Evolutionary conservation across 1,140 invertebrate species (phyloP), one percentile per base, ranked within the genome.

Genomic region (Eciton burchellii): DNA sequence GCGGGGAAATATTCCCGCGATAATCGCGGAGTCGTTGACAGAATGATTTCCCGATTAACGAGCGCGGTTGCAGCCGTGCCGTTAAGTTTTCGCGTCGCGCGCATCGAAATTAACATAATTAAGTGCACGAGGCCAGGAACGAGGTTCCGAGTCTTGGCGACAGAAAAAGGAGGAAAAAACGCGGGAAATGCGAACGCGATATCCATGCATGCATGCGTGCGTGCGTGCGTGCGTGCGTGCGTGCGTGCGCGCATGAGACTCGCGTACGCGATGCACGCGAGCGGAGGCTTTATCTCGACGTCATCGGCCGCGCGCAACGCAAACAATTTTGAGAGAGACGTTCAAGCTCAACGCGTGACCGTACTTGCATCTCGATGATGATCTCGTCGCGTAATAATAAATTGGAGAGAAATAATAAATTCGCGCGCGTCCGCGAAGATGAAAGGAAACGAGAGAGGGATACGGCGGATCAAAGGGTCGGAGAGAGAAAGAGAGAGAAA

Each of bases 81-180:
- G 54, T 72, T 35, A 52, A 81, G 45, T 81, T 81, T 81, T 72
- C 66, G 2, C 54, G 43, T 54, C 54, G 54, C 68, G 59, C 24
- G 56, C 60, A 43, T 72, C 60, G 49, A 73, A 81, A 87, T 87
- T 87, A 87, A 74, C 85, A 87, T 87, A 82, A 87, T 85, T 84
- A 85, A 77, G 57, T 68, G 76, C 86, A 83, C 62, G 29, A 56
- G 73, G n/a, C 57, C 71, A 66, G 81, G 65, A 83, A 83, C 66
- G 66, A 63, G 71, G 81, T 71, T 57, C 19, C 45, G 70, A 63
- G 43, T 45, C 57, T 79, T n/a, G 66, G n/a, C 26, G 26, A 54
- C 21, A 63, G 52, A 26, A 54, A 41, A 73, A 57, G 57, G 19
- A 12, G 45, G 1, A 16, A 62, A 73, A 81, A 62, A 62, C 19